A percentile compares a stretch with the other conserved stretches of the same genome.
Conservation (phyloP, 2,113 vertebrate species). For the Tonatia bakeri region DNA sequence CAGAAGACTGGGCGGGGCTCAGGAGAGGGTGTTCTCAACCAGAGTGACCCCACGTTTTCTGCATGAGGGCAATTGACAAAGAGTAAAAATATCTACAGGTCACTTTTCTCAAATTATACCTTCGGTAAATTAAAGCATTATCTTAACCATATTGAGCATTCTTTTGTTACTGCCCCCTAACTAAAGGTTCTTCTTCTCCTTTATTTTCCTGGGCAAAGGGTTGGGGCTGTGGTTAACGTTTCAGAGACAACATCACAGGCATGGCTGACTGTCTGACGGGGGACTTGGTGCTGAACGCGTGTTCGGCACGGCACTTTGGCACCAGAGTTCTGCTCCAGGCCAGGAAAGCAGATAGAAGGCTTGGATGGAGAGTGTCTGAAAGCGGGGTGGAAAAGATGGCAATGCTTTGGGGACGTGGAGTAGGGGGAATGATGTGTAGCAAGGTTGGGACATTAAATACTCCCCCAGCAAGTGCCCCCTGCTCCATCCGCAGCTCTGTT, state of each 20-base stretch:
- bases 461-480: neutral
- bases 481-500: neutral
- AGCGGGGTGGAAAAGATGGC: neutral
- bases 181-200: neutral
- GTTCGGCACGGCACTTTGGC: neutral
- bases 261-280: neutral
- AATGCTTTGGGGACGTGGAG: accelerated
- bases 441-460: neutral
- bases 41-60: neutral
- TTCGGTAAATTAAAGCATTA: neutral
- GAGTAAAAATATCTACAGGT: neutral
- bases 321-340: neutral
- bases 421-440: neutral
- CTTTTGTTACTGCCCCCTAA: neutral
- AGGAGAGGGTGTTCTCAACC: neutral
- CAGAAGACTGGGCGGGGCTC: neutral
- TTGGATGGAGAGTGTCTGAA: neutral
- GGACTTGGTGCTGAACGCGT: neutral
- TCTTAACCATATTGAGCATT: neutral
- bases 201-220: too few relatives aligned
- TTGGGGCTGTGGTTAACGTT: neutral
- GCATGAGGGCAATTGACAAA: neutral
- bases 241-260: neutral
- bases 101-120: neutral
- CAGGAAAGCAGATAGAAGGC: neutral